A percentile compares a stretch with the other conserved stretches of the same genome.
phyloP scores from a whole-genome alignment of 1,140 invertebrate genomes.

The Eupristina koningsbergeri region DNA sequence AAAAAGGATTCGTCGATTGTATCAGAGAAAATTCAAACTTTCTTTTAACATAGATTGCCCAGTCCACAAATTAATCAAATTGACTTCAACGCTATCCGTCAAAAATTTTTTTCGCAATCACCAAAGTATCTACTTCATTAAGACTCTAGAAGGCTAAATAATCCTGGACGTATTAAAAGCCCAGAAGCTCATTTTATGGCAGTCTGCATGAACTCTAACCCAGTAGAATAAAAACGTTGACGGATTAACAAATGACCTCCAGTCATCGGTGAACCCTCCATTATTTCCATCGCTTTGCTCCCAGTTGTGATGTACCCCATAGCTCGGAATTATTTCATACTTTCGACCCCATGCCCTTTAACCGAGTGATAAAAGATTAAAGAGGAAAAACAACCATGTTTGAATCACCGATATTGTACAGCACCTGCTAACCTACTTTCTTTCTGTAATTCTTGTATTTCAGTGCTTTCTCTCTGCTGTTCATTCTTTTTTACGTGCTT shows the following conservation, averaged over 20 bases:
- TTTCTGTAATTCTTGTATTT: too few relatives aligned
- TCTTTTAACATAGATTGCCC: not conserved
- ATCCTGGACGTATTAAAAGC: not conserved
- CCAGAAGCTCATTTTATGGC: constrained; percentile 1
- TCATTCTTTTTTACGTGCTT: not conserved
- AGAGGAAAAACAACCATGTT: not conserved
- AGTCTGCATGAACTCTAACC: not conserved
- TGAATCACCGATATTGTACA: not conserved
- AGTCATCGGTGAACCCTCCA: not conserved
- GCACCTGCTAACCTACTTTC: constrained; percentile 4
- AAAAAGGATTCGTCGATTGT: not conserved
- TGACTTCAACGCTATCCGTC: not conserved
- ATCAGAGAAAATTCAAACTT: not conserved
- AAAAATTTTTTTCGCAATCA: not conserved
- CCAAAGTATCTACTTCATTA: not conserved
- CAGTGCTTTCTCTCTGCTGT: not conserved
- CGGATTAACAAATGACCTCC: constrained; percentile 25
- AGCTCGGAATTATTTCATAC: not conserved
- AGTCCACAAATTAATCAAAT: constrained; percentile 14
- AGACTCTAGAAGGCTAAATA: not conserved
- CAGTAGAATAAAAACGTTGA: constrained; percentile 12
- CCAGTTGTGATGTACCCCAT: not conserved
- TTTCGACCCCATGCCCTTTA: not conserved
- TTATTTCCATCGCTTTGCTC: not conserved
- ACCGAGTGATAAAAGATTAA: not conserved